A percentile compares a stretch with the other conserved stretches of the same genome.
phyloP scores from a whole-genome alignment of 2,113 vertebrate species.

The Oryctolagus cuniculus region DNA sequence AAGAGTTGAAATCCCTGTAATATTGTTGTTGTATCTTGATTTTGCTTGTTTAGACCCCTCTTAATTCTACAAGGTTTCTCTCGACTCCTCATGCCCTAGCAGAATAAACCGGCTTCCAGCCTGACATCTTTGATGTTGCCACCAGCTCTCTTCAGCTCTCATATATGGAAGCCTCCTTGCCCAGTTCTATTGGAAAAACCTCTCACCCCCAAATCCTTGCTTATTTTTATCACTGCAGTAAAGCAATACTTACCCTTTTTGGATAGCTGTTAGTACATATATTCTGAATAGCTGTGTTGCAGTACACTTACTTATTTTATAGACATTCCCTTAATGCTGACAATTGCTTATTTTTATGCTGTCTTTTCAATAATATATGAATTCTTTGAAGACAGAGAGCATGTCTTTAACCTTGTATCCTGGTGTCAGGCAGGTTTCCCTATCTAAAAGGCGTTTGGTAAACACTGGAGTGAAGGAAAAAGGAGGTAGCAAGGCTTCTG shows the following conservation, averaged over 20 bases:
- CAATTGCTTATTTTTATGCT: neutral
- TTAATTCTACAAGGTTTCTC: neutral
- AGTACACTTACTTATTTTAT: neutral
- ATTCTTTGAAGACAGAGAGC: neutral
- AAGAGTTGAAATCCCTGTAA: neutral
- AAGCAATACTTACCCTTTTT: neutral
- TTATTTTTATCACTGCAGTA: neutral
- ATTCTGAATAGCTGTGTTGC: neutral
- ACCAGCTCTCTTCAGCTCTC: neutral
- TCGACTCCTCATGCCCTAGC: neutral
- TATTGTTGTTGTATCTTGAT: no score
- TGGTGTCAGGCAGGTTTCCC: neutral
- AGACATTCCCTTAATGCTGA: neutral
- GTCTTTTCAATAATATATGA: neutral
- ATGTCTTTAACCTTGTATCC: neutral
- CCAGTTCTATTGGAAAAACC: fast-evolving
- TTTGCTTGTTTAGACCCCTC: neutral
- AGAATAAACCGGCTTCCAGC: neutral
- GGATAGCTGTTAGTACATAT: neutral
- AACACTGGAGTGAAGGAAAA: neutral
- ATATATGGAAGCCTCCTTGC: fast-evolving
- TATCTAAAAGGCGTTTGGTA: fast-evolving
- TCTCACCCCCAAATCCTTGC: neutral
- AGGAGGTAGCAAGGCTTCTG: neutral
- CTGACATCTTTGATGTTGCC: fast-evolving